A percentile compares a stretch with the other conserved stretches of the same genome.
Conservation (phyloP, 2,113 vertebrate genomes). For the Tragelaphus buxtoni region DNA sequence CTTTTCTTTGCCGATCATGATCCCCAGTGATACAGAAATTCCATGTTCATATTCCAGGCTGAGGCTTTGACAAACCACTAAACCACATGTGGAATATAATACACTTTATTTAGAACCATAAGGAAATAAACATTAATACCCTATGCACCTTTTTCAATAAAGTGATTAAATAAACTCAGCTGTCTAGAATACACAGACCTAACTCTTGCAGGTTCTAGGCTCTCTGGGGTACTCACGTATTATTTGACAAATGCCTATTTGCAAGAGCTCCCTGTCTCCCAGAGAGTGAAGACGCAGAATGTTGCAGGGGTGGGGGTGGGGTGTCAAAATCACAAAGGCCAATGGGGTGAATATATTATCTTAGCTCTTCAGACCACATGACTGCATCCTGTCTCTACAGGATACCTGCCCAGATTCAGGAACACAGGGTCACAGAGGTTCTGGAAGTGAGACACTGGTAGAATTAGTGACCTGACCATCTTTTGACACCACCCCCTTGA, state of each 20-base stretch:
- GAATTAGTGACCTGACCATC: not conserved
- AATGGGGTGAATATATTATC: not conserved
- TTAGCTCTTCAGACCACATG: not conserved
- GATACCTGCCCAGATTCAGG: not conserved
- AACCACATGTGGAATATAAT: slow-evolving; percentile 2
- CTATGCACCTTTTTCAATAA: not conserved
- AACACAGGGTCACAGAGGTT: not conserved
- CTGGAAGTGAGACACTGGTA: not conserved
- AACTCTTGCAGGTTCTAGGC: slow-evolving; percentile 18
- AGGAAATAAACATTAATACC: not conserved
- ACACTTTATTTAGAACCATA: slow-evolving; percentile 52
- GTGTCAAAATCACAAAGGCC: not conserved
- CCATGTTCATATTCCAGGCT: slow-evolving; percentile 45
- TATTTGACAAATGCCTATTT: slow-evolving; percentile 7
- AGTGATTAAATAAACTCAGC: slow-evolving; percentile 45
- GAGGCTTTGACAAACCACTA: not conserved
- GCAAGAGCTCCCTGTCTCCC: not conserved
- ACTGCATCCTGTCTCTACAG: not conserved
- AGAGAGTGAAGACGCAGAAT: not conserved
- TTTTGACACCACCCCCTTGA: not conserved
- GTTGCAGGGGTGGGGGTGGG: not conserved
- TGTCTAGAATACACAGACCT: slow-evolving; percentile 52
- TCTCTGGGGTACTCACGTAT: not conserved
- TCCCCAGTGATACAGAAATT: slow-evolving; percentile 32
- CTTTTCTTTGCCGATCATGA: slow-evolving; percentile 50